A percentile compares a stretch with the other conserved stretches of the same genome.
Conservation (phyloP, 2,797 vertebrate species). For the Acipenser oxyrinchus region DNA sequence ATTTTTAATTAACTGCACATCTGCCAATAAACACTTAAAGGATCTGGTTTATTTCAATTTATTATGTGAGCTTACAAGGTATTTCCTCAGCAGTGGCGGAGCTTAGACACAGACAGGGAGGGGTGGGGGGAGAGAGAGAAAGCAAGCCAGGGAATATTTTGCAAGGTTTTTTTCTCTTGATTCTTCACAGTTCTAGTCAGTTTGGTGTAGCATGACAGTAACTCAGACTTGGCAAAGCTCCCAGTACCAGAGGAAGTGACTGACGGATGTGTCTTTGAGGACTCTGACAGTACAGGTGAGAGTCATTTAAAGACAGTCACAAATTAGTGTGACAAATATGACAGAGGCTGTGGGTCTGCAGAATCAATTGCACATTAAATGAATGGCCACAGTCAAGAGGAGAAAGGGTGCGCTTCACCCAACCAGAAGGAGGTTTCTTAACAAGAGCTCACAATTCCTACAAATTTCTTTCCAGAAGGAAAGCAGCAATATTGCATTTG, state of each 20-base stretch:
- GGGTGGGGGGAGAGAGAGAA: not conserved
- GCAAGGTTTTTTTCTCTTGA: slow-evolving; percentile 36
- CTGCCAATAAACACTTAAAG: slow-evolving; percentile 40
- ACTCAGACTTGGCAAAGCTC: slow-evolving; percentile 56
- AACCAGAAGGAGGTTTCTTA: too few species aligned
- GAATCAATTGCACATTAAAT: slow-evolving; percentile 16
- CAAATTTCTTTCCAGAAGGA: too few species aligned
- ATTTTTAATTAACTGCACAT: slow-evolving; percentile 40
- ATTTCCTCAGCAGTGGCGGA: slow-evolving; percentile 23
- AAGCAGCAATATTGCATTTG: too few species aligned
- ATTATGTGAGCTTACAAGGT: slow-evolving; percentile 43
- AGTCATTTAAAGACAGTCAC: slow-evolving; percentile 49
- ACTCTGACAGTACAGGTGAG: slow-evolving; percentile 67
- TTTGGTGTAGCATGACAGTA: slow-evolving; percentile 54
- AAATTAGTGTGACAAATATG: slow-evolving; percentile 54
- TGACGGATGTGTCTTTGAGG: slow-evolving; percentile 62
- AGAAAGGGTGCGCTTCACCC: not conserved
- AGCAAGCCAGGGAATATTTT: slow-evolving; percentile 43
- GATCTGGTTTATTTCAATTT: slow-evolving; percentile 45
- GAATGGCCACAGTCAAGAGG: not conserved
- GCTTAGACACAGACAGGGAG: not conserved
- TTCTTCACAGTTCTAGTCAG: slow-evolving; percentile 57
- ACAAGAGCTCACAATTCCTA: too few species aligned
- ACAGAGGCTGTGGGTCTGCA: slow-evolving; percentile 38
- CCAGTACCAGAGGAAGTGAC: slow-evolving; percentile 47